These are phyloP conservation scores for Xiphophorus birchmanni DNA, from an alignment of 2,797 vertebrate species.

Conservation along the genomic window DNA sequence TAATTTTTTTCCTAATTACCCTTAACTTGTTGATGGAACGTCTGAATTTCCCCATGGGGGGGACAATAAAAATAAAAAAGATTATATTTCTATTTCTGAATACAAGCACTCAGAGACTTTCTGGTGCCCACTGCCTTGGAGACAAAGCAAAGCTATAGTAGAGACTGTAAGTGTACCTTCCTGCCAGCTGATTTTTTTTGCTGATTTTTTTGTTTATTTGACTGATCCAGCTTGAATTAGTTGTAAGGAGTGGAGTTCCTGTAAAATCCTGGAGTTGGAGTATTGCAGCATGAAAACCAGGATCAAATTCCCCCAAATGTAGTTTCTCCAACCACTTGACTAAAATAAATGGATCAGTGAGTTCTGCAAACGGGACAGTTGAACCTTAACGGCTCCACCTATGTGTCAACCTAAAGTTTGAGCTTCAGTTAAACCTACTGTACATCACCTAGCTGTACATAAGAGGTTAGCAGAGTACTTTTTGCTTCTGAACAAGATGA, in stretches of 20 bases:
- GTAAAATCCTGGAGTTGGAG: not conserved
- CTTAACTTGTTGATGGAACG: not conserved
- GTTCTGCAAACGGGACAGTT: not conserved
- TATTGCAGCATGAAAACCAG: not conserved
- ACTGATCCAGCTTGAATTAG: not conserved
- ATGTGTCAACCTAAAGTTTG: conserved; percentile 60
- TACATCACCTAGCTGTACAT: conserved; percentile 13
- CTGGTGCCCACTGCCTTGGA: not conserved
- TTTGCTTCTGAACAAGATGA: not conserved
- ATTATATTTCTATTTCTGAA: not conserved
- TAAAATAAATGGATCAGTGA: not conserved
- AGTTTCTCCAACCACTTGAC: not conserved
- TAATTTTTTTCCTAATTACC: not conserved
- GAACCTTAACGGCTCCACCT: not conserved
- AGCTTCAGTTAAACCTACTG: conserved; percentile 32
- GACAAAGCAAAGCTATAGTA: not conserved
- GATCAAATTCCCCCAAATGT: not conserved
- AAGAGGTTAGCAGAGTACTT: conserved; percentile 38
- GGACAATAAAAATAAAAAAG: not conserved
- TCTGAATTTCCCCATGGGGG: not conserved
- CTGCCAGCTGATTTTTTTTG: not conserved
- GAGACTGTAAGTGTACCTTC: not conserved
- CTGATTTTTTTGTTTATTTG: too few species aligned
- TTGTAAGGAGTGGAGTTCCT: not conserved
- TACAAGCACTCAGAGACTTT: not conserved